A percentile compares a stretch with the other conserved stretches of the same genome.
Conservation (phyloP, 2,113 vertebrate species). For the Clarias gariepinus region DNA sequence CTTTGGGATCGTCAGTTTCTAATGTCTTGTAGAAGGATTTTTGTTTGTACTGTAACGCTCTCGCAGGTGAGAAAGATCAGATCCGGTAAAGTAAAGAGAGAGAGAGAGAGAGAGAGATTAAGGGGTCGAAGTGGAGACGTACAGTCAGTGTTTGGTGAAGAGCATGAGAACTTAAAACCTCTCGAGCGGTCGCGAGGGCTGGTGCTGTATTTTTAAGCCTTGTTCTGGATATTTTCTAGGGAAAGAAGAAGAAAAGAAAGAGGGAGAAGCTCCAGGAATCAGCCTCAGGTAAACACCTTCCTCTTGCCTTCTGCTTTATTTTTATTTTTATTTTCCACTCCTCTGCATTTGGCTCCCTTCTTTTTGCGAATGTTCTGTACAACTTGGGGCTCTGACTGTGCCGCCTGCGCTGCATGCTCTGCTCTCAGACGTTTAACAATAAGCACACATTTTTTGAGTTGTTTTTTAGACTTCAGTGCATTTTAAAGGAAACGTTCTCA, state of each 20-base stretch:
- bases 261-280: constrained; percentile 98
- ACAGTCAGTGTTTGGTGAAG: constrained; percentile 59
- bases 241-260: constrained; percentile 99
- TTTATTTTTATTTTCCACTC: constrained; percentile 7
- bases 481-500: constrained; percentile 3
- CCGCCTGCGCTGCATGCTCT: constrained; percentile 6
- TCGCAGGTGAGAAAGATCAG: background rate
- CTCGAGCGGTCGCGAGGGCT: constrained; percentile 76
- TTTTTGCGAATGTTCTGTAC: background rate
- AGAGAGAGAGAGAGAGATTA: background rate
- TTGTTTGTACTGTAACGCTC: constrained; percentile 6
- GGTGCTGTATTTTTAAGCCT: constrained; percentile 76
- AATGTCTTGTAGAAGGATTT: constrained; percentile 41
- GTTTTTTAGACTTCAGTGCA: constrained; percentile 5
- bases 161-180: constrained; percentile 53
- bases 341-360: constrained; percentile 4
- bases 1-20: constrained; percentile 62
- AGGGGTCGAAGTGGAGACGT: background rate
- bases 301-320: background rate
- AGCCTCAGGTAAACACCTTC: constrained; percentile 81
- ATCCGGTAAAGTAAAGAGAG: background rate
- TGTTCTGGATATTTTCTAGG: constrained; percentile 81
- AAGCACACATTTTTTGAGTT: background rate
- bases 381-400: background rate
- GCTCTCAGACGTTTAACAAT: background rate